These are phyloP conservation scores for Baronia brevicornis DNA, from an alignment of 2,888 invertebrate species.

Conservation along the genomic window DNA sequence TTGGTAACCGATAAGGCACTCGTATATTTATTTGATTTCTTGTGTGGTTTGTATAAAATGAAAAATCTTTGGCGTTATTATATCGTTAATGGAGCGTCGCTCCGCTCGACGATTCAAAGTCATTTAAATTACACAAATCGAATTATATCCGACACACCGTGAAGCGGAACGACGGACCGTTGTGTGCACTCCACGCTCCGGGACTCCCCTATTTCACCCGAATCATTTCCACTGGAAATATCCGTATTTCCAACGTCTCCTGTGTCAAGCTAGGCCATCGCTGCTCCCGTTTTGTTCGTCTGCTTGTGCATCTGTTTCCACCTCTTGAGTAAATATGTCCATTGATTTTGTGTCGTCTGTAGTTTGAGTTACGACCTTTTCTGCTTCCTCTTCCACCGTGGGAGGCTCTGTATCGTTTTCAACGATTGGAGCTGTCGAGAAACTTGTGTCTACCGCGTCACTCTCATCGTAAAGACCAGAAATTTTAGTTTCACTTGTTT, in stretches of 20 bases:
- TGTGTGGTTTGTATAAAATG: slow-evolving; percentile 41
- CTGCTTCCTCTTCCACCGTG: slow-evolving; percentile 3
- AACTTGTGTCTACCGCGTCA: slow-evolving; percentile 48
- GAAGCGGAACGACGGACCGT: slow-evolving; percentile 13
- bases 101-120: too few species aligned
- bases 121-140: too few species aligned
- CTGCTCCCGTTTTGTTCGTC: slow-evolving; percentile 19
- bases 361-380: too few species aligned
- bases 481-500: slow-evolving; percentile 7
- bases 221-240: slow-evolving; percentile 68
- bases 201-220: slow-evolving; percentile 52
- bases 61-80: slow-evolving; percentile 66
- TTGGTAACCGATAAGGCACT: slow-evolving; percentile 73
- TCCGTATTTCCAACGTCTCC: slow-evolving; percentile 43
- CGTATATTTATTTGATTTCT: slow-evolving; percentile 67
- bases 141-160: slow-evolving; percentile 2
- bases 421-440: slow-evolving; percentile 24
- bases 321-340: slow-evolving; percentile 40
- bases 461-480: slow-evolving; percentile 42
- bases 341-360: slow-evolving; percentile 19
- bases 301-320: slow-evolving; percentile 12
- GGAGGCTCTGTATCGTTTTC: slow-evolving; percentile 1
- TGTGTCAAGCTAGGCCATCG: slow-evolving; percentile 51
- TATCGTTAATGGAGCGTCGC: slow-evolving; percentile 20
- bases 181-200: slow-evolving; percentile 4